Conservation (phyloP, 2,113 vertebrate species). For the Pica pica region DNA sequence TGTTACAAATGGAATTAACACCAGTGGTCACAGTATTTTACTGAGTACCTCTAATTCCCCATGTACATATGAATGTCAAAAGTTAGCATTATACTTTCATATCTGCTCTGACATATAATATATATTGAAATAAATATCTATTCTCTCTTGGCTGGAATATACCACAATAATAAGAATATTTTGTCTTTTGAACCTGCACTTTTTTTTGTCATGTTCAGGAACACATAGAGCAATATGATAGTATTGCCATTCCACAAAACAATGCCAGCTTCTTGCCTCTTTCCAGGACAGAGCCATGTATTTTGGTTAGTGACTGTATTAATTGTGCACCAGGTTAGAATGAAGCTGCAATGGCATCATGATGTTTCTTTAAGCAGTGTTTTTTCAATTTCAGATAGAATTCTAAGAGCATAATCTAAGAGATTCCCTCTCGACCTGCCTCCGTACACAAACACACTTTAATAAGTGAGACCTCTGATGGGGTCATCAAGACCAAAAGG, state of each 20-base stretch:
- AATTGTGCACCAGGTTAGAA: neutral
- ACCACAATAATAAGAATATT: neutral
- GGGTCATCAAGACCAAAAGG: conserved; percentile 67
- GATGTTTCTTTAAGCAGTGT: conserved; percentile 52
- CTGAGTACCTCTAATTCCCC: neutral
- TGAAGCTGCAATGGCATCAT: neutral
- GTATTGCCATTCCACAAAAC: neutral
- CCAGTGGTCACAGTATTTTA: neutral
- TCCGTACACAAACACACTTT: conserved; percentile 68
- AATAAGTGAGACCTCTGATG: conserved; percentile 65
- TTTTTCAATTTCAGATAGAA: conserved; percentile 50
- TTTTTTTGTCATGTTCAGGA: neutral
- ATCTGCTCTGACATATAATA: neutral
- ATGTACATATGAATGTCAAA: neutral
- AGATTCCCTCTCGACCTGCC: conserved; percentile 62
- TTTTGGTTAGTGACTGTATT: neutral
- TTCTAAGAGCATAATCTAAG: conserved; percentile 59
- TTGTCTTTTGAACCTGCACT: neutral
- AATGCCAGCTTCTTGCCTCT: neutral
- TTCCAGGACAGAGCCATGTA: neutral
- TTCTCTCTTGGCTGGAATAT: neutral
- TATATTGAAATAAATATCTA: neutral
- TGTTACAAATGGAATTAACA: conserved; percentile 26
- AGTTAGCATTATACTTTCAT: conserved; percentile 4
- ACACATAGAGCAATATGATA: neutral